Base-by-base conservation (phyloP, 2,113 vertebrate species). In the Dasyornis broadbenti region DNA sequence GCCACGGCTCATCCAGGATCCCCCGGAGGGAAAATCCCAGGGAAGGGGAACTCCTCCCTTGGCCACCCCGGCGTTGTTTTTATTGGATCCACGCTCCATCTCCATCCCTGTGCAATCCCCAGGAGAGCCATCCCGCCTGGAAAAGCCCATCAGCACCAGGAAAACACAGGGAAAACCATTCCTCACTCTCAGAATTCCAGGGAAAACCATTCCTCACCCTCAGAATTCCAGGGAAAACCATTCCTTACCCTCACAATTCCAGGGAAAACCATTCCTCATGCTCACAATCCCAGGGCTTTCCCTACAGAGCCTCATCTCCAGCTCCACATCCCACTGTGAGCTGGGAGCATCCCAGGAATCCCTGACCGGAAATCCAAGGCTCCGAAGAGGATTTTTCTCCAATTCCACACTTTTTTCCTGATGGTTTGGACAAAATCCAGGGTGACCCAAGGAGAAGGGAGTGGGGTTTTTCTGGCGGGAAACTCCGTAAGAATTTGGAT, bases 51-150 rank as follows among this genome's bases (percentile, higher is more conserved):
- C 20, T 17, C 20, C 30, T 42, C 24, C 13, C 24, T 49, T 30
- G 28, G 42, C 21, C 50, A 56, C 5, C 40, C 81, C 8, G 17
- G 35, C 30, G 75, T 4, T 27, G 5, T 6, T 19, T 31, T 53
- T 21, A 15, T 8, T 11, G 27, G 54, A 69, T 44, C 66, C 56
- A 28, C 0, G 0, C 5, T 33, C 50, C 5, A 0, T 7, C 30
- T 47, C 70, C 11, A 7, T 26, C 40, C 30, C 4, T 27, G 1
- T 2, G 2, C 44, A 30, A 39, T 5, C 47, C 52, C 53, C 9
- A 3, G 57, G 26, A 68, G 47, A 30, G 31, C 30, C 10, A 5
- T 35, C 45, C 44, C 6, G 31, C 61, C 61, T 4, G 1, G 45
- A 35, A 50, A 44, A 1, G 21, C 26, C 1, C 50, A 14, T 7